Evolutionary conservation across 2,888 invertebrate species (phyloP).

Genomic region (Eupeodes luniger): DNA sequence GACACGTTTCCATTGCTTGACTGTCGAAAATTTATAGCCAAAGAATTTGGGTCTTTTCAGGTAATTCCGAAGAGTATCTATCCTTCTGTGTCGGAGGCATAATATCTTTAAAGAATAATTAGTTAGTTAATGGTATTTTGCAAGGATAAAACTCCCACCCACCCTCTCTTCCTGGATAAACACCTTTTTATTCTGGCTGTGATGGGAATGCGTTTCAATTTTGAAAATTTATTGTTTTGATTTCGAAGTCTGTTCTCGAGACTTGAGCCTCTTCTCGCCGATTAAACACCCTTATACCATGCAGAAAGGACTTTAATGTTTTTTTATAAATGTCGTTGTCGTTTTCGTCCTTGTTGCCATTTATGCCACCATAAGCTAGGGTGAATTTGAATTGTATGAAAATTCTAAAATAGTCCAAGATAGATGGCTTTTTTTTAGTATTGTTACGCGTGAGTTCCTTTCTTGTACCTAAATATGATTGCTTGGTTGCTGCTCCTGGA

Average conservation of each 20-base stretch:
- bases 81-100: constrained; percentile 34
- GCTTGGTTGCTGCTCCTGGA: constrained; percentile 28
- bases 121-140: constrained; percentile 72
- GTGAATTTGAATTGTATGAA: constrained; percentile 69
- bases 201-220: constrained; percentile 67
- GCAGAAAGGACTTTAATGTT: constrained; percentile 42
- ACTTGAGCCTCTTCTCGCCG: constrained; percentile 39
- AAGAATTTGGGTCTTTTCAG: constrained; percentile 45
- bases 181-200: constrained; percentile 53
- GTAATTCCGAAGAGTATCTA: constrained; percentile 33
- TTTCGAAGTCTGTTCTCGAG: constrained; percentile 56
- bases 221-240: constrained; percentile 75
- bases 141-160: constrained; percentile 34
- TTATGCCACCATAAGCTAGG: constrained; percentile 41
- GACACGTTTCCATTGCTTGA: constrained; percentile 40
- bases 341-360: constrained; percentile 37
- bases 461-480: constrained; percentile 34
- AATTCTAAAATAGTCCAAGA: constrained; percentile 68
- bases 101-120: constrained; percentile 69
- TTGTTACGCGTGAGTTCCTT: constrained; percentile 38
- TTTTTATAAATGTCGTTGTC: constrained; percentile 66
- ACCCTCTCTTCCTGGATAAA: constrained; percentile 46
- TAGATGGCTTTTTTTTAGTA: constrained; percentile 52
- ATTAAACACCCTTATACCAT: neutral
- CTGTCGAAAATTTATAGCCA: constrained; percentile 64